phyloP scores from a whole-genome alignment of 2,113 vertebrate genomes.

The Hyla sarda region DNA sequence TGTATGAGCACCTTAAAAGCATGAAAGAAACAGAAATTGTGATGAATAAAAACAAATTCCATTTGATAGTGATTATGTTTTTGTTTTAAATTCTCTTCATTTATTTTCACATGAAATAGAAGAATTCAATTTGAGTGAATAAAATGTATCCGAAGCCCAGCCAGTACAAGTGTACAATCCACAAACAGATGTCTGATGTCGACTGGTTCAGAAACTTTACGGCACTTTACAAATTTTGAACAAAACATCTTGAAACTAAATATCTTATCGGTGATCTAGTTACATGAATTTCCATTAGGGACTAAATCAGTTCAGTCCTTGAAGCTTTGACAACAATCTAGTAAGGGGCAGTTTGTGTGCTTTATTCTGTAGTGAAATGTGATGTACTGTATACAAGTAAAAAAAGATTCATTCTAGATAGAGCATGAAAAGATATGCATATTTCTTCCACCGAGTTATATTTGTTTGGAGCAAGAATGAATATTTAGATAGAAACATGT shows the following conservation, averaged over 20 bases:
- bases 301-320: constrained; percentile 11
- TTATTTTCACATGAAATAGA: neutral
- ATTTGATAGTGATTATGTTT: too few species aligned
- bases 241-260: constrained; percentile 7
- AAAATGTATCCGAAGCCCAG: neutral
- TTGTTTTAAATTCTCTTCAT: neutral
- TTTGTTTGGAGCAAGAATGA: neutral
- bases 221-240: neutral
- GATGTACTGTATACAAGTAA: constrained; percentile 9
- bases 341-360: neutral
- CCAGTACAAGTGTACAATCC: neutral
- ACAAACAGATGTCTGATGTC: neutral
- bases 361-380: constrained; percentile 10
- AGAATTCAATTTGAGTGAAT: constrained; percentile 10
- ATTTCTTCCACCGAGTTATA: neutral
- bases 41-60: too few species aligned
- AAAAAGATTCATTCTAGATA: constrained; percentile 12
- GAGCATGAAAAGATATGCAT: neutral
- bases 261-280: neutral
- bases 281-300: constrained; percentile 36
- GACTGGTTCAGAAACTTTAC: constrained; percentile 1
- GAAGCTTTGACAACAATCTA: constrained; percentile 15
- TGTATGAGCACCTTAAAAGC: too few species aligned
- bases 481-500: neutral
- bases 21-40: too few species aligned